Percentiles rank a stretch among this genome's conserved stretches.
Conservation (phyloP, 2,113 vertebrate genomes). For the Chrysemys picta region DNA sequence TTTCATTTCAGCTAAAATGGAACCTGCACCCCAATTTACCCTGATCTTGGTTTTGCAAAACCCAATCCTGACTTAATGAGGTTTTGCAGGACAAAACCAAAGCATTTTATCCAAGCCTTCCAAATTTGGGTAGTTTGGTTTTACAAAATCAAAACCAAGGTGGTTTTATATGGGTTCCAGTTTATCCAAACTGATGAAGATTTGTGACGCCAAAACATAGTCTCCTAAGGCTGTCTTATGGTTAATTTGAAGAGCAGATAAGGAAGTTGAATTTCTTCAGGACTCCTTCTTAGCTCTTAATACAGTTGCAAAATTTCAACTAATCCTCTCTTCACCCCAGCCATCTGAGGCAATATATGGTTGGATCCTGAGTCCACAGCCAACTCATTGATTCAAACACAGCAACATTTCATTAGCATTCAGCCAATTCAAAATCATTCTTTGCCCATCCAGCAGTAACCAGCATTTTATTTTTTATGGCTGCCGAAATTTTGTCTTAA, state of each 20-base stretch:
- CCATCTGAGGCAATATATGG: background rate
- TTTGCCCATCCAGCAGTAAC: background rate
- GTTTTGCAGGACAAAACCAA: background rate
- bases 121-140: background rate
- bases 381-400: fast-evolving
- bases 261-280: background rate
- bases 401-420: background rate
- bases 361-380: background rate
- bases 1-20: background rate
- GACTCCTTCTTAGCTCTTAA: fast-evolving
- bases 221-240: background rate
- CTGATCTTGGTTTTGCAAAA: constrained; percentile 12
- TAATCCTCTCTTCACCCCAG: background rate
- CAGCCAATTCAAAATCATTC: background rate
- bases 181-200: fast-evolving
- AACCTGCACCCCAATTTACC: background rate
- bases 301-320: background rate
- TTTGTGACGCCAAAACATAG: background rate
- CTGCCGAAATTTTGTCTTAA: background rate
- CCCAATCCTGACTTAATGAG: background rate
- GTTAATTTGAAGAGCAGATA: background rate
- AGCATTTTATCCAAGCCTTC: background rate
- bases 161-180: background rate
- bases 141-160: background rate
- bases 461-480: background rate